Evolutionary conservation across 2,113 vertebrate species (phyloP), one percentile per base, ranked within the genome.

Genomic region (Erpornis zantholeuca): DNA sequence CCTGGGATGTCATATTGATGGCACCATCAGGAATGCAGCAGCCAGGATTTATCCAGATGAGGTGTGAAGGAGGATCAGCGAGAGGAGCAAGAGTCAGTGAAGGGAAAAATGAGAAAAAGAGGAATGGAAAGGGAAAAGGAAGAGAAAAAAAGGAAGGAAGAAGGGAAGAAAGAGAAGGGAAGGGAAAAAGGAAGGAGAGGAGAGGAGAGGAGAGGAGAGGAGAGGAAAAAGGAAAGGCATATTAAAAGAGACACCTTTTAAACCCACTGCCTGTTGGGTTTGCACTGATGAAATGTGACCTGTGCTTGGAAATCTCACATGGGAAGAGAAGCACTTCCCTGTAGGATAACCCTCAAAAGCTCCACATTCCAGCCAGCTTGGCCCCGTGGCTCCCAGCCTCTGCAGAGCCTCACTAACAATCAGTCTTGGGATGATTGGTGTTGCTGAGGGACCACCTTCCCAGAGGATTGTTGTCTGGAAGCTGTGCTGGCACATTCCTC

Each of bases 241-340:
- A 31, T 18, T 47, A 28, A 28, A 20, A 24, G 5, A 42, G 10
- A 27, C 0, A 4, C 19, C 6, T 52, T 61, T 92, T 79, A 75
- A 92, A 64, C 10, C 2, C 28, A 13, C 25, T 60, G 3, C 44
- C 28, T 40, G 7, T 54, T 65, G 31, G 10, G 6, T 87, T 84
- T 75, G 31, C 8, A 14, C 7, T 66, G 63, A 59, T 80, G 35
- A 59, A 65, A 72, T 0, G 0, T 45, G 52, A 75, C 6, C 40
- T 75, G 28, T 49, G 27, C 31, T 60, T 77, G 57, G 24, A 49
- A 70, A 42, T 79, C 49, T 85, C 31, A 7, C 35, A 12, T 13
- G 24, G 59, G 50, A 73, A 66, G 33, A 81, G 63, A 59, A 83
- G 25, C 21, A 2, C 22, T 65, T 87, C n/a, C 12, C n/a, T 61